phyloP scores from a whole-genome alignment of 30 jellyfish, hydroid and myxozoan genomes.

The Hydra vulgaris region DNA sequence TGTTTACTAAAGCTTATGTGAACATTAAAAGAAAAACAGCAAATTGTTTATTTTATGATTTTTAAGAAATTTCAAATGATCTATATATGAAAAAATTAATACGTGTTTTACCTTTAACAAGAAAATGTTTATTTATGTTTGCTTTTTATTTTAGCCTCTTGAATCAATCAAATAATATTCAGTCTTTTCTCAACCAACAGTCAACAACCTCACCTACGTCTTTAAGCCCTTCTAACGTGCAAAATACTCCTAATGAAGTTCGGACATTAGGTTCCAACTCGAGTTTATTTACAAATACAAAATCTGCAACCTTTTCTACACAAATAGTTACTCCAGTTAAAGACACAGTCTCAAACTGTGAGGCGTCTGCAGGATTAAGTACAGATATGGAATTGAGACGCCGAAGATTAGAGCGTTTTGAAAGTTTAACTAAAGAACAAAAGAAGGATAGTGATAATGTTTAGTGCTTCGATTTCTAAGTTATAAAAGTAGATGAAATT shows the following conservation, averaged over 20 bases:
- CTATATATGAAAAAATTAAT: not conserved
- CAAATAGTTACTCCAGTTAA: not conserved
- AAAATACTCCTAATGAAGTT: not conserved
- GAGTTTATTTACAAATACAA: not conserved
- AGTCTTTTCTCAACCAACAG: not conserved
- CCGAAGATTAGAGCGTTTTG: constrained; percentile 27
- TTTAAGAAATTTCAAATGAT: no score
- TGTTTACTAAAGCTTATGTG: no score
- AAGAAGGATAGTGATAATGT: constrained; percentile 5
- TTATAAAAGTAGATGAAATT: no score
- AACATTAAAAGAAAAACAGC: no score
- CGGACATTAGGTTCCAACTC: not conserved
- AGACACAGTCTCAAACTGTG: not conserved
- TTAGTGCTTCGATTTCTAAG: not conserved
- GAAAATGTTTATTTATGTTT: not conserved
- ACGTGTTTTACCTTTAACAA: no score
- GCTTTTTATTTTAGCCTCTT: not conserved
- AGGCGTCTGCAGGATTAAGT: not conserved
- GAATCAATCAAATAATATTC: not conserved
- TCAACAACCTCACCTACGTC: not conserved
- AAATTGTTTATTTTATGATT: no score
- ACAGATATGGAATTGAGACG: constrained; percentile 26
- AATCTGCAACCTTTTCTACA: not conserved
- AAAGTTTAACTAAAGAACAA: constrained; percentile 4
- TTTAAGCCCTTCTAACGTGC: not conserved